These are phyloP conservation scores for Ceyx margarethae DNA, from an alignment of 2,113 vertebrate genomes.

Conservation along the genomic window DNA sequence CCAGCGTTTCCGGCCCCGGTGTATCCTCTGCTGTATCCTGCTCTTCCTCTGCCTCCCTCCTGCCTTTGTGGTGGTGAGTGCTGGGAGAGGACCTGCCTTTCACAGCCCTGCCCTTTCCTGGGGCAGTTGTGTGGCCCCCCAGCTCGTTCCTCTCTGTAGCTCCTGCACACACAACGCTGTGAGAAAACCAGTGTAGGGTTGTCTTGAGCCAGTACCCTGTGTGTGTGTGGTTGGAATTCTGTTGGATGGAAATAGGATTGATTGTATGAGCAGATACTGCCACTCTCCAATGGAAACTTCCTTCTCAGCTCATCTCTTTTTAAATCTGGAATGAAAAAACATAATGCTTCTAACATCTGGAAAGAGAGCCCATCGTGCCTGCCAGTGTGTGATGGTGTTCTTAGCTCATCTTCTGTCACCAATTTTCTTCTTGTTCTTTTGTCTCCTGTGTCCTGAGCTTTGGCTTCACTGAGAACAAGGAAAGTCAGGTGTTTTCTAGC, in stretches of 20 bases:
- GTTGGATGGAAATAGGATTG: neutral
- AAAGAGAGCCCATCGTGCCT: neutral
- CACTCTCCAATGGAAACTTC: slow-evolving; percentile 24
- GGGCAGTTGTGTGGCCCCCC: neutral
- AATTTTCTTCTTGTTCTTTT: neutral
- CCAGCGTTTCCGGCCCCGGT: neutral
- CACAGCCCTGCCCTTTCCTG: slow-evolving; percentile 20
- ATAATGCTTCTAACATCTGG: neutral
- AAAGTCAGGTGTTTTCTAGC: slow-evolving; percentile 46
- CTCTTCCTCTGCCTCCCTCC: neutral
- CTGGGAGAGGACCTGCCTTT: neutral
- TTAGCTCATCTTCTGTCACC: neutral
- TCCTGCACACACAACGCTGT: neutral
- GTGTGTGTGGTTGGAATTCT: neutral
- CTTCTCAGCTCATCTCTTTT: slow-evolving; percentile 15
- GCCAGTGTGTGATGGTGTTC: neutral
- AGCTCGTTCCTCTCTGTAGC: neutral
- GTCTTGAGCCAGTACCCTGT: neutral
- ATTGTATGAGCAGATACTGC: neutral
- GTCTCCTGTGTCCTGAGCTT: neutral
- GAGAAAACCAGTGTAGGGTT: neutral
- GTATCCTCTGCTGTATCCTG: neutral
- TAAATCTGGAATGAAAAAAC: neutral
- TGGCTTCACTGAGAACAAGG: slow-evolving; percentile 34
- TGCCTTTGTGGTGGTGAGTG: neutral